Evolutionary conservation across 2,888 invertebrate species (phyloP).

Genomic region (Hartigia nigra): DNA sequence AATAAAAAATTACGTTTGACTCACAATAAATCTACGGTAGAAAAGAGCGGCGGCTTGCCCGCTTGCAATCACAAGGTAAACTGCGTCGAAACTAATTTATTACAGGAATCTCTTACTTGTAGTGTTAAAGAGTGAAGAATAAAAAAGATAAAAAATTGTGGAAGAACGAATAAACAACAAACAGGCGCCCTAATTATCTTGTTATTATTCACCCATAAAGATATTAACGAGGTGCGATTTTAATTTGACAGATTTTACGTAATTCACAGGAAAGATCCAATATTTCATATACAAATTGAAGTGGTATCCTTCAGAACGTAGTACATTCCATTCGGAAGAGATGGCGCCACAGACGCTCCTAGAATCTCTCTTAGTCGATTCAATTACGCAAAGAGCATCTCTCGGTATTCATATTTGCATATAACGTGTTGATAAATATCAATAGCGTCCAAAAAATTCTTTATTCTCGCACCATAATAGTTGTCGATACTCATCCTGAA

Average conservation of each 20-base stretch:
- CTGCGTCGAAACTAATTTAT: background rate
- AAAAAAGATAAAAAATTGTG: background rate
- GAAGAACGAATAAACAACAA: background rate
- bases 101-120: background rate
- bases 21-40: slow-evolving; percentile 10
- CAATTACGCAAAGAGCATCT: background rate
- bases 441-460: background rate
- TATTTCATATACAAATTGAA: background rate
- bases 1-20: slow-evolving; percentile 16
- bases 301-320: background rate
- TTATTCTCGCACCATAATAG: background rate
- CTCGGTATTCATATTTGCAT: background rate
- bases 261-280: background rate
- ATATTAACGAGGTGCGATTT: background rate
- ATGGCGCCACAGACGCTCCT: background rate
- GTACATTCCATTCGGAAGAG: background rate
- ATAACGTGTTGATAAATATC: background rate
- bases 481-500: background rate
- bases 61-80: background rate
- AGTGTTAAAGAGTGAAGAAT: background rate
- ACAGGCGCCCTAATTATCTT: background rate
- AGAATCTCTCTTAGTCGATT: background rate
- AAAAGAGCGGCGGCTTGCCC: background rate
- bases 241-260: background rate
- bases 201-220: too few relatives aligned